These are phyloP conservation scores for Chelonus insularis DNA, from an alignment of 1,140 invertebrate species.

Conservation along the genomic window DNA sequence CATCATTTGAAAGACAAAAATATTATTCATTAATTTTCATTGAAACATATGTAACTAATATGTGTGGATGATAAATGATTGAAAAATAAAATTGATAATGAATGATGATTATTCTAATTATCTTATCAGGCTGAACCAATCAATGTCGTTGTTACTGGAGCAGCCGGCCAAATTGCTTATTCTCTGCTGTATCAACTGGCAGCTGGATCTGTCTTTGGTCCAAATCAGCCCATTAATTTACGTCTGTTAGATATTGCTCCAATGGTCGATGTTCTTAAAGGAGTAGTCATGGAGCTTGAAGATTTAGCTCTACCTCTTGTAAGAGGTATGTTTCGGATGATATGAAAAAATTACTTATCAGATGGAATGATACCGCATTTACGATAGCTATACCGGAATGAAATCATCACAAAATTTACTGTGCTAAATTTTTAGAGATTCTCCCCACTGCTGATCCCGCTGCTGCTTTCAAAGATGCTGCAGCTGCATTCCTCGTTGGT, in stretches of 20 bases:
- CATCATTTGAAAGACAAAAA: too few species aligned
- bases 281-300: constrained; percentile 95
- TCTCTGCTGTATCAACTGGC: constrained; percentile 92
- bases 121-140: constrained; percentile 75
- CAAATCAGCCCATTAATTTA: constrained; percentile 84
- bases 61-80: neutral
- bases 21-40: too few species aligned
- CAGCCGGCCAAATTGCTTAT: constrained; percentile 98
- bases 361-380: too few species aligned
- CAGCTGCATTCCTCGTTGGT: constrained; percentile 97
- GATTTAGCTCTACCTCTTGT: constrained; percentile 96
- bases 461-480: constrained; percentile 93
- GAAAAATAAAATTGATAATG: neutral
- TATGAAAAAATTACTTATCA: too few species aligned
- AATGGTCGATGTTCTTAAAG: constrained; percentile 93
- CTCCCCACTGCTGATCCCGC: constrained; percentile 85
- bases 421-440: constrained; percentile 73
- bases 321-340: constrained; percentile 59
- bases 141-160: constrained; percentile 94
- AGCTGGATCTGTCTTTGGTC: constrained; percentile 96
- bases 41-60: neutral
- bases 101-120: constrained; percentile 1
- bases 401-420: too few species aligned
- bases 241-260: constrained; percentile 93
- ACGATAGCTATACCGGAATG: neutral